A percentile compares a stretch with the other conserved stretches of the same genome.
These are phyloP conservation scores for Megaceryle maxima DNA, from an alignment of 2,113 vertebrate species.

Conservation along the genomic window DNA sequence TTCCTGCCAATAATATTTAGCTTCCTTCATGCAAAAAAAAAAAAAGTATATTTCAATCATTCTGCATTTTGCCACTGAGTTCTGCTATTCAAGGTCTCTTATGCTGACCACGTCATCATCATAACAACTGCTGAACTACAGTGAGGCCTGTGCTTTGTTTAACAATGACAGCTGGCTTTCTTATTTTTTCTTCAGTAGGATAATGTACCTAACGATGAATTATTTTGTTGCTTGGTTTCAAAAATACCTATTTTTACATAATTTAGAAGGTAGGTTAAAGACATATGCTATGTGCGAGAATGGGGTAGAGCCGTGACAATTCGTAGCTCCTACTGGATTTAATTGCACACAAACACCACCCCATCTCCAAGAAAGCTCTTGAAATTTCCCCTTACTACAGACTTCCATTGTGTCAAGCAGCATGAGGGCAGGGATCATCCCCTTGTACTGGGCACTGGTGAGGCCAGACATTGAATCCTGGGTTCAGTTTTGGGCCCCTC, in stretches of 20 bases:
- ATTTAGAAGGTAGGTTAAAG: background rate
- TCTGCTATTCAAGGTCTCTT: background rate
- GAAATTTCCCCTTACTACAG: background rate
- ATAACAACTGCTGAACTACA: background rate
- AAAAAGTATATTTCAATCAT: background rate
- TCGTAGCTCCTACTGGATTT: background rate
- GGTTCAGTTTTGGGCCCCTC: no score
- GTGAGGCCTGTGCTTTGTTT: background rate
- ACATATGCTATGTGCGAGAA: fast-evolving
- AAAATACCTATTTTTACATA: background rate
- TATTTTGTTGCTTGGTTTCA: background rate
- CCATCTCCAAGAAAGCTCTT: background rate
- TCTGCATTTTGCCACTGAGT: background rate
- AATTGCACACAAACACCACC: background rate
- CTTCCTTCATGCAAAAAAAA: background rate
- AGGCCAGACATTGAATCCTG: no score
- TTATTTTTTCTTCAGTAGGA: background rate
- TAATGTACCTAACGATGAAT: background rate
- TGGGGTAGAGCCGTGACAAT: background rate
- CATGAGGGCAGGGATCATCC: no score
- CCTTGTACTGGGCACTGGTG: no score
- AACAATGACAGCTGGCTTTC: background rate
- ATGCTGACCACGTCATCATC: background rate
- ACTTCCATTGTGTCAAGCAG: background rate
- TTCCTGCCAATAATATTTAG: background rate